A percentile compares a stretch with the other conserved stretches of the same genome.
Evolutionary conservation across 2,113 vertebrate genomes (phyloP).

Genomic region (Gopherus flavomarginatus): DNA sequence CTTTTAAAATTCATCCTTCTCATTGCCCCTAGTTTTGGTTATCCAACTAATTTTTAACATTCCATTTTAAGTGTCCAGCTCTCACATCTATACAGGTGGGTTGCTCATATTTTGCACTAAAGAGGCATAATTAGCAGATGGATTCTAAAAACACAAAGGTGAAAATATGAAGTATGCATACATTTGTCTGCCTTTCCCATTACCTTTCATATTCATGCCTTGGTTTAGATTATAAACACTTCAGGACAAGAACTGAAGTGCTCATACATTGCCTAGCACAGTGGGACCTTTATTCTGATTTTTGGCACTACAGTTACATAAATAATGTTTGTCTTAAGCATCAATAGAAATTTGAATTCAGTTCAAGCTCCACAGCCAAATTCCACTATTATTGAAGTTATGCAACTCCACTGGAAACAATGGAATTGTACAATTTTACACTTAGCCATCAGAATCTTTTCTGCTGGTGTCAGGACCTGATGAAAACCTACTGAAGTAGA

Average conservation of each 20-base stretch:
- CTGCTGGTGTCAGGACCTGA: not conserved
- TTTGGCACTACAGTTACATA: not conserved
- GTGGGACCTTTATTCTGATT: not conserved
- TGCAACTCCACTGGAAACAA: accelerated
- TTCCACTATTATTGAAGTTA: not conserved
- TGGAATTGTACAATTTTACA: not conserved
- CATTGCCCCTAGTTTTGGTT: not conserved
- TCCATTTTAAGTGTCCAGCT: not conserved
- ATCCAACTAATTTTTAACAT: not conserved
- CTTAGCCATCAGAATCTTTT: not conserved
- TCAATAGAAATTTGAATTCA: not conserved
- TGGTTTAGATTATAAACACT: not conserved
- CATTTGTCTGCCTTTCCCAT: not conserved
- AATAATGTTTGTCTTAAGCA: not conserved
- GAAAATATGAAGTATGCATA: not conserved
- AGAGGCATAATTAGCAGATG: not conserved
- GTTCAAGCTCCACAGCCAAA: not conserved
- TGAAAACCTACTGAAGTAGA: not conserved
- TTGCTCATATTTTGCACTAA: not conserved
- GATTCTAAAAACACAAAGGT: not conserved
- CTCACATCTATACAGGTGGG: not conserved
- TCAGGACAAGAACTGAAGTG: not conserved
- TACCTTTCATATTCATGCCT: not conserved
- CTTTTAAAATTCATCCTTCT: not conserved
- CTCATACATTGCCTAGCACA: not conserved